A percentile compares a stretch with the other conserved stretches of the same genome.
Conservation (phyloP, 2,797 vertebrate species). For the Hozukius guyotensis region DNA sequence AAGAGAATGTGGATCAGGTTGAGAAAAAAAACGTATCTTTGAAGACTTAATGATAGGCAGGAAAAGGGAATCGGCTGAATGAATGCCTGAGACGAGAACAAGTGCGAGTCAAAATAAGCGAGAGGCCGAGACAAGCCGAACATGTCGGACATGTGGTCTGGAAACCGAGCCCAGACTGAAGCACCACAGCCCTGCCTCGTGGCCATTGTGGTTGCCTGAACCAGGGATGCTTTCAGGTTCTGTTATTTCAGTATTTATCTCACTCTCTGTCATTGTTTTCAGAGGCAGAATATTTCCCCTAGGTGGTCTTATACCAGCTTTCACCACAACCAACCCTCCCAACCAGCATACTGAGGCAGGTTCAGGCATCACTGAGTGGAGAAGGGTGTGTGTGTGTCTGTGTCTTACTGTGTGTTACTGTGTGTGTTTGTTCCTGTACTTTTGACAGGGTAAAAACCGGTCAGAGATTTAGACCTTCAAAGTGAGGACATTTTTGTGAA, state of each 20-base stretch:
- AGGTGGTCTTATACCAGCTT: slow-evolving; percentile 50
- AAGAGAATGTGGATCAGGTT: not conserved
- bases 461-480: slow-evolving; percentile 12
- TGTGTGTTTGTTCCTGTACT: slow-evolving; percentile 2
- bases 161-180: slow-evolving; percentile 31
- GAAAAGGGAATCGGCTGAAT: slow-evolving; percentile 1
- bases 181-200: slow-evolving; percentile 45
- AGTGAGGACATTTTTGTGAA: slow-evolving; percentile 27
- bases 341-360: slow-evolving; percentile 49
- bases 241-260: slow-evolving; percentile 50
- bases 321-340: slow-evolving; percentile 39
- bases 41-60: not conserved
- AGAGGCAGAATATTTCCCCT: slow-evolving; percentile 45
- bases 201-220: slow-evolving; percentile 47
- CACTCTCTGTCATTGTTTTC: slow-evolving; percentile 54
- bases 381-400: slow-evolving; percentile 14
- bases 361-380: slow-evolving; percentile 38
- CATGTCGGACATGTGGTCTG: slow-evolving; percentile 56
- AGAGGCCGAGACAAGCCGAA: slow-evolving; percentile 28
- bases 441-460: slow-evolving; percentile 12
- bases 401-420: not conserved
- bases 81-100: slow-evolving; percentile 14
- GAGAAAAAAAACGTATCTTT: not conserved
- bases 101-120: slow-evolving; percentile 36
- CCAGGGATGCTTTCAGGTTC: slow-evolving; percentile 45